Evolutionary conservation across 1,140 invertebrate genomes (phyloP).

Genomic region (Arion vulgaris): DNA sequence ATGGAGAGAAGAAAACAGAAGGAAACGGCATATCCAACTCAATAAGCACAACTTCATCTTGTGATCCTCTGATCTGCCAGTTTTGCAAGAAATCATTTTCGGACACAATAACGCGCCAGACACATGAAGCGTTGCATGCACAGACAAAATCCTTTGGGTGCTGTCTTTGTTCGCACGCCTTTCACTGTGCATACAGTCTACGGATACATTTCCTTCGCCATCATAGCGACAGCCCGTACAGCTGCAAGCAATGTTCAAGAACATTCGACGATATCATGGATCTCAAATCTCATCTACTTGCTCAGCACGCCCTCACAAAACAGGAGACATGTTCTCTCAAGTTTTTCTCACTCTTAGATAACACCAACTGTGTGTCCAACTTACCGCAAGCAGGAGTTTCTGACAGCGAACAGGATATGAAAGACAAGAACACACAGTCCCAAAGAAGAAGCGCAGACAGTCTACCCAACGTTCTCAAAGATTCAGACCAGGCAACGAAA

Average conservation of each 20-base stretch:
- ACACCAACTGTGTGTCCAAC: neutral
- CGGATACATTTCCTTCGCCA: slow-evolving; percentile 24
- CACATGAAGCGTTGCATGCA: slow-evolving; percentile 31
- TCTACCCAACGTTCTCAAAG: slow-evolving; percentile 77
- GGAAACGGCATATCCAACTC: neutral
- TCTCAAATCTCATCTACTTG: slow-evolving; percentile 21
- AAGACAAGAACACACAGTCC: neutral
- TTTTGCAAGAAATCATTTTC: slow-evolving; percentile 30
- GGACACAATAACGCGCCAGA: slow-evolving; percentile 13
- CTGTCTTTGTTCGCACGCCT: slow-evolving; percentile 13
- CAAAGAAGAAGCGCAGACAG: slow-evolving; percentile 33
- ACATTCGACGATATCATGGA: neutral
- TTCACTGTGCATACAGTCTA: slow-evolving; percentile 32
- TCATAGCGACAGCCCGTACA: slow-evolving; percentile 32
- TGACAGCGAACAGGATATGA: slow-evolving; percentile 23
- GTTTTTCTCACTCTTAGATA: slow-evolving; percentile 30
- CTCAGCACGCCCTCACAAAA: slow-evolving; percentile 23
- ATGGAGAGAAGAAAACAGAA: neutral
- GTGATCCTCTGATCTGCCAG: slow-evolving; percentile 23
- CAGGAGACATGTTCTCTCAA: slow-evolving; percentile 19
- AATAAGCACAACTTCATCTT: neutral
- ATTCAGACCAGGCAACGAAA: slow-evolving; percentile 85
- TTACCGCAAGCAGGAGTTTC: neutral
- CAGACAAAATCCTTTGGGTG: slow-evolving; percentile 32
- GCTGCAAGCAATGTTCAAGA: slow-evolving; percentile 28